These are phyloP conservation scores for Agelas oroides DNA, from an alignment of 37 sponge, comb jelly and placozoan species.

Conservation along the genomic window DNA sequence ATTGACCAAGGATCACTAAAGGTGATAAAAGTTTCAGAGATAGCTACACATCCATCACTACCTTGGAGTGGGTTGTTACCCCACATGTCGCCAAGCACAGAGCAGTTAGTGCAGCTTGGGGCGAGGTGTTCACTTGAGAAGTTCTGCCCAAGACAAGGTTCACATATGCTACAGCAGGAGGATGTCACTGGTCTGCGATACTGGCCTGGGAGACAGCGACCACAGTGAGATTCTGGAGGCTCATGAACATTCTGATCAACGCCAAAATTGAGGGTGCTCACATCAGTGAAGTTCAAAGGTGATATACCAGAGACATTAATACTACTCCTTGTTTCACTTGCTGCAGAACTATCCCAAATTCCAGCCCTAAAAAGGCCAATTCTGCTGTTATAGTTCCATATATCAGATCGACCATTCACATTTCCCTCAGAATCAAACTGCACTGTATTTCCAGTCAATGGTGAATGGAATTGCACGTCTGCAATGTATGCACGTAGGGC, in stretches of 20 bases:
- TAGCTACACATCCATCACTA: constrained; percentile 40
- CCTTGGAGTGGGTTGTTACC: constrained; percentile 54
- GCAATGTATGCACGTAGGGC: constrained; percentile 29
- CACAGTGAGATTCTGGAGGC: constrained; percentile 2
- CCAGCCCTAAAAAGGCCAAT: constrained; percentile 11
- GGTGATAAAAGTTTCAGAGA: neutral
- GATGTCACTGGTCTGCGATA: constrained; percentile 7
- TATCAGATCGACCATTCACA: constrained; percentile 35
- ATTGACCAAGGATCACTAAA: constrained; percentile 30
- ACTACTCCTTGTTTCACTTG: too few relatives aligned
- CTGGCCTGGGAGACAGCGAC: neutral
- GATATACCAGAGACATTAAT: too few relatives aligned
- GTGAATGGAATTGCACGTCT: constrained; percentile 55
- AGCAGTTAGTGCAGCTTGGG: constrained; percentile 48
- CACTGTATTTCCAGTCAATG: constrained; percentile 27
- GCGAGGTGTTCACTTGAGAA: constrained; percentile 8
- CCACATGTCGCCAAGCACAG: constrained; percentile 29
- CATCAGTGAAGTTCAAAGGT: neutral
- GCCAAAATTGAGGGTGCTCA: constrained; percentile 33
- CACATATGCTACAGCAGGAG: constrained; percentile 70
- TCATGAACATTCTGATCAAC: neutral
- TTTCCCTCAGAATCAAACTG: constrained; percentile 55
- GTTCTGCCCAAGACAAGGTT: constrained; percentile 43
- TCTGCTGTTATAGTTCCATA: constrained; percentile 33
- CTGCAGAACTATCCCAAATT: constrained; percentile 25